Base-by-base conservation (phyloP, 2,888 invertebrate species). In the Drosophila barbarae region DNA sequence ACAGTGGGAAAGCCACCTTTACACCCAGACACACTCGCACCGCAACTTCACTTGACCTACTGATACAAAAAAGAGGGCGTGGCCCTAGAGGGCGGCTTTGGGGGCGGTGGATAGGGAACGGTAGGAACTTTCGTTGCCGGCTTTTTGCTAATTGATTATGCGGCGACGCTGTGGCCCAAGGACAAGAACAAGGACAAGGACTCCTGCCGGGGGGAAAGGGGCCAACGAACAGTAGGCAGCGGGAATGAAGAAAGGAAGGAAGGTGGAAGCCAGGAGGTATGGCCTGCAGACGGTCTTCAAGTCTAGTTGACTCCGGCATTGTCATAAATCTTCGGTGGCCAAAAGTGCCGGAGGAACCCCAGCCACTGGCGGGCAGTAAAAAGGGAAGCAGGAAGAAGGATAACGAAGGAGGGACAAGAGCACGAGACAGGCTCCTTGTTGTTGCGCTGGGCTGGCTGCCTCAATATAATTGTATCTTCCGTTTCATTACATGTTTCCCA, bases 401-500 rank as follows among this genome's bases (percentile, higher is more conserved):
- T 47, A 47, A 47, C 46, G 46, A 47, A 21, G 23, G 54, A 35
- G 41, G 23, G 42, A n/a, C 21, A 39, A 21, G 34, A 59, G 64
- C 64, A 64, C 52, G 65, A 64, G 63, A 38, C 65, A 44, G 66
- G 21, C 67, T 66, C 63, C 61, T 61, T 26, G 64, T 51, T 66
- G 65, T 42, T 38, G 49, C 21, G 5, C 46, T 28, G 15, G 8
- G 12, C 35, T 26, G 57, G 38, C 35, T 42, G 53, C 53, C 55
- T 50, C 52, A 36, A 51, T 58, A 63, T 66, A 83, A 86, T 85
- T 86, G 76, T 83, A 86, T 83, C 85, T 86, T 84, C 83, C 79
- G 84, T 85, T 86, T 81, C 76, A 85, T 86, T 85, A 79, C 75
- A 84, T 71, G 79, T 77, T 76, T 61, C 76, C 74, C 63, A 42